phyloP scores from a whole-genome alignment of 2,113 vertebrate genomes.

The Prionailurus viverrinus region DNA sequence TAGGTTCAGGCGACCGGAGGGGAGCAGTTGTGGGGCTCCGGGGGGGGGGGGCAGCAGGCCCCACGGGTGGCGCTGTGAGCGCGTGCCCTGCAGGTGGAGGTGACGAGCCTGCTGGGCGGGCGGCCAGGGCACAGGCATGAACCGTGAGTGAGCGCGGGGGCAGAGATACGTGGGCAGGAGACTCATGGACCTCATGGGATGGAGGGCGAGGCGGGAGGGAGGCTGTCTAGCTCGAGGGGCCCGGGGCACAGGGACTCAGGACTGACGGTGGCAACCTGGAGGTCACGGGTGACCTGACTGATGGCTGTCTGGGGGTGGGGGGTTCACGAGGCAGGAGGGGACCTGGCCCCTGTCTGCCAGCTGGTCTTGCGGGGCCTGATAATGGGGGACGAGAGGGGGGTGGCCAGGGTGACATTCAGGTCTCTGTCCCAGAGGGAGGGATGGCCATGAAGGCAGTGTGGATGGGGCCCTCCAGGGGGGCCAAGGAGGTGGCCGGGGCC shows the following conservation, averaged over 20 bases:
- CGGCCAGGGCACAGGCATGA: no score
- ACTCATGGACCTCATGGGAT: no score
- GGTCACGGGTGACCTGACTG: not conserved
- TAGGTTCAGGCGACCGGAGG: not conserved
- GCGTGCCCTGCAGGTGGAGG: no score
- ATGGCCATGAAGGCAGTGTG: not conserved
- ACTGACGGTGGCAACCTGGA: not conserved
- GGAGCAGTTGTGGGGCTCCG: no score
- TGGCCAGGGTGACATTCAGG: no score
- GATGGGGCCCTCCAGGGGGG: no score
- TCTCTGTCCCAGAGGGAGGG: not conserved
- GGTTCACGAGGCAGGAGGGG: not conserved
- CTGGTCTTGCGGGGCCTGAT: not conserved
- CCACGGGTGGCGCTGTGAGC: no score
- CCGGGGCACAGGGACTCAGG: not conserved
- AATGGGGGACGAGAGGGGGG: not conserved
- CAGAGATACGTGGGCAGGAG: no score
- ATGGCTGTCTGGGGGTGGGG: not conserved
- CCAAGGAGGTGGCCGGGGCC: accelerated
- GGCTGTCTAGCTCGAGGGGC: not conserved
- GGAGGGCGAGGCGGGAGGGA: not conserved
- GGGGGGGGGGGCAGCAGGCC: no score
- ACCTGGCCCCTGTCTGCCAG: not conserved
- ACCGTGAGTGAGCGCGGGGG: no score
- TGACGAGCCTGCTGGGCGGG: no score